Base-by-base conservation (phyloP, 2,888 invertebrate genomes). In the Chelonus formosanus region DNA sequence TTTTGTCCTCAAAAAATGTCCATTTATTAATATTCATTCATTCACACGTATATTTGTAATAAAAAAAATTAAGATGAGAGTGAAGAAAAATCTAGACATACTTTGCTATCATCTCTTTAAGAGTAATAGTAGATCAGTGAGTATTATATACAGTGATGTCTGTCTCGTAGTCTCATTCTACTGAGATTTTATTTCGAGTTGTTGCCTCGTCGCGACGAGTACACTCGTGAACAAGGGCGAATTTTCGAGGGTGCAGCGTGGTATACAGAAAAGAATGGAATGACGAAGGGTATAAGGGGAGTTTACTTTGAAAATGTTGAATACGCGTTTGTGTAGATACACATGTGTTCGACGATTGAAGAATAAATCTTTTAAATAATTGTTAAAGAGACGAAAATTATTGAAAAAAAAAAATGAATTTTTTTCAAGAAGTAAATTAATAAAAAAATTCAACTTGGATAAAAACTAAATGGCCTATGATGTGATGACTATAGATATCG, bases 271-370 rank as follows among this genome's bases (percentile, higher is more conserved):
- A 48, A 57, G 67, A 64, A 64, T 59, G 59, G 57, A 54, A 40
- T 43, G 60, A 36, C 62, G 62, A 35, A 35, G 31, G 50, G 43
- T 32, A 52, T 3, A 34, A 44, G 45, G 54, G 61, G 61, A 63
- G 63, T 50, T 54, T 56, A 36, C 47, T 34, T 45, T 50, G 31
- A 61, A 60, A 50, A 47, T 62, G 59, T 54, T 66, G 56, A 59
- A 65, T 59, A 55, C 56, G 50, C 47, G 44, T 35, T 20, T 20
- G 31, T 64, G 63, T 62, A 61, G 54, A 61, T 60, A 57, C 35
- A 64, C 60, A 34, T 57, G 60, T 67, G 64, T 59, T 54, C 56
- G 44, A 20, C 45, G 20, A 20, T 20, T 32, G 36, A 59, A 57
- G 20, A 10, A 50, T n/a, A 10, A 50, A 34, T 55, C 8, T 32